Evolutionary conservation across 2,888 invertebrate genomes (phyloP).

Genomic region (Apotomis capreana): DNA sequence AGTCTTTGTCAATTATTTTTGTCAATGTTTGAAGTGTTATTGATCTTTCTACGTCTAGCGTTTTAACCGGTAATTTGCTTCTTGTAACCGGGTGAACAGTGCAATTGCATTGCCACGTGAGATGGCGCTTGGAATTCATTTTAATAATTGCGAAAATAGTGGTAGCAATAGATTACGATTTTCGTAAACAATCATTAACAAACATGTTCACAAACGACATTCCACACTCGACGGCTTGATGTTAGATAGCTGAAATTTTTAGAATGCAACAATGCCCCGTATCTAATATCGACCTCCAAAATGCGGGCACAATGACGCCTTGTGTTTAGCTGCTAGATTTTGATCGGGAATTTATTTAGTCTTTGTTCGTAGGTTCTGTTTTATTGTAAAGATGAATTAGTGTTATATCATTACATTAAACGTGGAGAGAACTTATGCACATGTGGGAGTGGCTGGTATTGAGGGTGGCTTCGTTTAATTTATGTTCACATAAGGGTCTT

Average conservation of each 20-base stretch:
- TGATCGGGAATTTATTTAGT: slow-evolving; percentile 9
- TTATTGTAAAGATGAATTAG: background rate
- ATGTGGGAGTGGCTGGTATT: background rate
- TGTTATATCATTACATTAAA: background rate
- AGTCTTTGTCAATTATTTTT: too few species aligned
- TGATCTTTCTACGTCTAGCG: too few species aligned
- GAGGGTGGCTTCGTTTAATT: background rate
- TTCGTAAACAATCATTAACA: too few species aligned
- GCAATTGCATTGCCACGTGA: too few species aligned
- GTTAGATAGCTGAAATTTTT: slow-evolving; percentile 20
- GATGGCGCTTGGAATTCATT: too few species aligned
- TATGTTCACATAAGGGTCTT: too few species aligned
- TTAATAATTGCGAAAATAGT: too few species aligned
- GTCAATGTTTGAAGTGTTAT: too few species aligned
- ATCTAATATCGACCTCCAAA: slow-evolving; percentile 28
- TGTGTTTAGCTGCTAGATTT: slow-evolving; percentile 26
- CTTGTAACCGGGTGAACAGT: too few species aligned
- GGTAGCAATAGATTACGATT: too few species aligned
- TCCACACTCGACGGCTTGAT: slow-evolving; percentile 21
- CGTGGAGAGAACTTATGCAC: background rate
- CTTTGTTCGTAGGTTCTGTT: background rate
- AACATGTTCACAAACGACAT: slow-evolving; percentile 42
- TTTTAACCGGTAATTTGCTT: too few species aligned
- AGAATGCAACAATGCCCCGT: slow-evolving; percentile 29
- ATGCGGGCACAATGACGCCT: slow-evolving; percentile 17